A percentile compares a stretch with the other conserved stretches of the same genome.
These are phyloP conservation scores for Euura lappo DNA, from an alignment of 1,140 invertebrate genomes.

Conservation along the genomic window DNA sequence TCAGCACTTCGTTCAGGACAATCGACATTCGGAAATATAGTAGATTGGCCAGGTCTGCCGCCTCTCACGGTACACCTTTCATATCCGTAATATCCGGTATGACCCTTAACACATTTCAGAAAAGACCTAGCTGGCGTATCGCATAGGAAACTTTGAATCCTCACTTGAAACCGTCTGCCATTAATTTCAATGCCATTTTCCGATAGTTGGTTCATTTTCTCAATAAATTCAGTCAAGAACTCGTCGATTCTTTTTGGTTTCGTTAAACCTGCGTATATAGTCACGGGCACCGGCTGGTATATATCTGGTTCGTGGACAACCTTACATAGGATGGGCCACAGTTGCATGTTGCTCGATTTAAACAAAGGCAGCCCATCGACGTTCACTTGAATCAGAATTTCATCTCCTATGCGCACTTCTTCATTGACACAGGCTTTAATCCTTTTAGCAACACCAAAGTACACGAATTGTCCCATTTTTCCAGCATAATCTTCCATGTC, in stretches of 20 bases:
- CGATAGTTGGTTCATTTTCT: too few relatives aligned
- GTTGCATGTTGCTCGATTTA: background rate
- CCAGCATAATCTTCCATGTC: too few relatives aligned
- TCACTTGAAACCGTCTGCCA: background rate
- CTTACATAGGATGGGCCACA: background rate
- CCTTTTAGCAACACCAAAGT: too few relatives aligned
- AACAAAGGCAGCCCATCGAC: background rate
- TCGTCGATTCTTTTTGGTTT: background rate
- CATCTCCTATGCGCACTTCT: too few relatives aligned
- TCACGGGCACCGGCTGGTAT: too few relatives aligned
- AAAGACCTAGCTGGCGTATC: conserved; percentile 26
- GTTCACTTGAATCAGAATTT: background rate
- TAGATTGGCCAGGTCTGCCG: background rate
- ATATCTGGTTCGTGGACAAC: too few relatives aligned
- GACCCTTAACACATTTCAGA: conserved; percentile 20
- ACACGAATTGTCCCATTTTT: too few relatives aligned
- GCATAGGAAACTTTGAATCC: conserved; percentile 6
- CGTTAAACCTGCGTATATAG: too few relatives aligned
- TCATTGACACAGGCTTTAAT: too few relatives aligned
- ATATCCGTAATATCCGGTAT: conserved; percentile 18
- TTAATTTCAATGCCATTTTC: background rate
- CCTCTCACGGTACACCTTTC: conserved; percentile 22
- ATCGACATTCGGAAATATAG: conserved; percentile 11
- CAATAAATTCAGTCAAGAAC: too few relatives aligned
- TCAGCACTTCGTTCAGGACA: conserved; percentile 15